Conservation (phyloP, 2,113 vertebrate genomes). For the Myiozetetes cayanensis region DNA sequence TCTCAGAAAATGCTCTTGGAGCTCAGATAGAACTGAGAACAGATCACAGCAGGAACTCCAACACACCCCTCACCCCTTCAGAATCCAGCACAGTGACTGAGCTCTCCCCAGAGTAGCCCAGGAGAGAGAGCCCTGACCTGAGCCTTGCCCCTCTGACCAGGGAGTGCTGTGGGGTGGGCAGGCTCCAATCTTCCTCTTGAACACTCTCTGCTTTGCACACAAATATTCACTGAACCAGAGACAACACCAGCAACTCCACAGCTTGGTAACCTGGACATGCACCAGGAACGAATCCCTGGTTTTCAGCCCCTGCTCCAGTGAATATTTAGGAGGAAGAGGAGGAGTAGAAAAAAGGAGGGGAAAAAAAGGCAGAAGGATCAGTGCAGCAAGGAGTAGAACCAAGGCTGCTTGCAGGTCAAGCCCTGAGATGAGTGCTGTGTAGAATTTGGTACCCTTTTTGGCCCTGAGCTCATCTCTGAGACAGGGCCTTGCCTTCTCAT, state of each 20-base stretch:
- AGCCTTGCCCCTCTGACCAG: not conserved
- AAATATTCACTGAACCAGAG: constrained; percentile 27
- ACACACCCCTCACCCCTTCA: not conserved
- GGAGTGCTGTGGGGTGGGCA: not conserved
- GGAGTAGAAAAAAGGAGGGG: not conserved
- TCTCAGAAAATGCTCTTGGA: not conserved
- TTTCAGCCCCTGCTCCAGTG: not conserved
- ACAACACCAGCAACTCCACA: not conserved
- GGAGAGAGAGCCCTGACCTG: not conserved
- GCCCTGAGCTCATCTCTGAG: not conserved
- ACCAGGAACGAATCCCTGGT: not conserved
- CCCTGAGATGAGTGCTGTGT: not conserved
- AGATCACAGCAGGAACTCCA: not conserved
- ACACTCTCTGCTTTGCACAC: not conserved
- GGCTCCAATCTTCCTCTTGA: not conserved
- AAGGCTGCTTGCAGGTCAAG: not conserved
- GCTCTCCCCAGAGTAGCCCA: not conserved
- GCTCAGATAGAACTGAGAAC: fast-evolving
- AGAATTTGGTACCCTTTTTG: not conserved
- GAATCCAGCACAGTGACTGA: fast-evolving
- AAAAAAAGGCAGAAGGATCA: not conserved
- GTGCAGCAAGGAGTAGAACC: not conserved
- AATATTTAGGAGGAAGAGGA: constrained; percentile 3
- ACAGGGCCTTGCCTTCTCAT: not conserved
- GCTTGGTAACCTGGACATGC: not conserved